Percentiles rank a stretch among this genome's conserved stretches.
Conservation (phyloP, 2,113 vertebrate genomes). For the Zosterops japonicus region DNA sequence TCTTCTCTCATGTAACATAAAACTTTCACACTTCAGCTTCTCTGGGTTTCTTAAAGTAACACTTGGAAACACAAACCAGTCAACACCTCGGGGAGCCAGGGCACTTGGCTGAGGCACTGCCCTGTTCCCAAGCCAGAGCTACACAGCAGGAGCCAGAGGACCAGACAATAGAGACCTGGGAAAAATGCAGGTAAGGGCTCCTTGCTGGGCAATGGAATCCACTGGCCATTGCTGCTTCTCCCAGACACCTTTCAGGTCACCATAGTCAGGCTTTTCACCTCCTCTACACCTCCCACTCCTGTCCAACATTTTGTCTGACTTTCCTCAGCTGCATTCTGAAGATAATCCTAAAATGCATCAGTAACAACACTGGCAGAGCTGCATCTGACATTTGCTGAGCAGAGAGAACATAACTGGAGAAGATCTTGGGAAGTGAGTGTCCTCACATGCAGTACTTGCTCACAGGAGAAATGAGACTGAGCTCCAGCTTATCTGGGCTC, state of each 20-base stretch:
- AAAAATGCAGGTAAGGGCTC: neutral
- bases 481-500: neutral
- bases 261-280: neutral
- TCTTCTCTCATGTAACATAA: conserved; percentile 53
- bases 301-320: neutral
- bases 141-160: neutral
- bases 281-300: neutral
- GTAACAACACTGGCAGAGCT: neutral
- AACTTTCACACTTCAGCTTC: conserved; percentile 52
- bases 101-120: conserved; percentile 7
- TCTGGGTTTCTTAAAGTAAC: conserved; percentile 66
- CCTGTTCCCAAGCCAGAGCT: neutral
- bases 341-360: neutral
- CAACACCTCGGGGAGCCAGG: neutral
- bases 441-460: neutral
- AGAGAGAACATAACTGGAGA: neutral
- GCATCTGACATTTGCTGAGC: neutral
- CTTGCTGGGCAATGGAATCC: neutral
- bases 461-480: neutral
- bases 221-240: neutral
- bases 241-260: neutral
- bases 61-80: conserved; percentile 59
- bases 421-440: neutral
- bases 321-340: neutral
- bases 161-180: neutral